These are phyloP conservation scores for Monarcha castaneiventris DNA, from an alignment of 2,113 vertebrate species.

Conservation along the genomic window DNA sequence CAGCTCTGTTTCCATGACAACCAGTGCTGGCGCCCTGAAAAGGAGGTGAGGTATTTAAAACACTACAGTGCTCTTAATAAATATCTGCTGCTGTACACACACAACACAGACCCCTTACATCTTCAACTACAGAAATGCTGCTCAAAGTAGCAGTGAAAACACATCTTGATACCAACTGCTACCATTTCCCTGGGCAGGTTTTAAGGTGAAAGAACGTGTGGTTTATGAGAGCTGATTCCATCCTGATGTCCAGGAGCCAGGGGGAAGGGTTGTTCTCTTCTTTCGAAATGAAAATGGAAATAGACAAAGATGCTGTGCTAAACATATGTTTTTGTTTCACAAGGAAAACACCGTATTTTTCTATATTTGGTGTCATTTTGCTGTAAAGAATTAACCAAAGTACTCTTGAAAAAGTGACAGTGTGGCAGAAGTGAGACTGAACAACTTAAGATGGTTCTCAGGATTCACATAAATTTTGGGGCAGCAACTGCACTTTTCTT, in stretches of 20 bases:
- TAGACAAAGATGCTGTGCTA: background rate
- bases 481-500: background rate
- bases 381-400: background rate
- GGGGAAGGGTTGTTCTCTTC: background rate
- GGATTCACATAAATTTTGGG: background rate
- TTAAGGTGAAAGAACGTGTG: background rate
- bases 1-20: conserved; percentile 62
- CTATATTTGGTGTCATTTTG: background rate
- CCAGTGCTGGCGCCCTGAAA: background rate
- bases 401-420: background rate
- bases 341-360: background rate
- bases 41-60: conserved; percentile 27
- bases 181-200: background rate
- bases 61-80: background rate
- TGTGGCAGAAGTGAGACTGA: background rate
- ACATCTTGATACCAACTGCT: background rate
- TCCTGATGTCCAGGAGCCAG: background rate
- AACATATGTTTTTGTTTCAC: background rate
- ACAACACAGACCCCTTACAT: background rate
- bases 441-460: background rate
- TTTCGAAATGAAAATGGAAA: background rate
- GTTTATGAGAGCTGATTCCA: background rate
- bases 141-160: background rate
- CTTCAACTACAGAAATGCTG: background rate
- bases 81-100: background rate